These are phyloP conservation scores for Diceros bicornis DNA, from an alignment of 2,797 vertebrate species.

Conservation along the genomic window DNA sequence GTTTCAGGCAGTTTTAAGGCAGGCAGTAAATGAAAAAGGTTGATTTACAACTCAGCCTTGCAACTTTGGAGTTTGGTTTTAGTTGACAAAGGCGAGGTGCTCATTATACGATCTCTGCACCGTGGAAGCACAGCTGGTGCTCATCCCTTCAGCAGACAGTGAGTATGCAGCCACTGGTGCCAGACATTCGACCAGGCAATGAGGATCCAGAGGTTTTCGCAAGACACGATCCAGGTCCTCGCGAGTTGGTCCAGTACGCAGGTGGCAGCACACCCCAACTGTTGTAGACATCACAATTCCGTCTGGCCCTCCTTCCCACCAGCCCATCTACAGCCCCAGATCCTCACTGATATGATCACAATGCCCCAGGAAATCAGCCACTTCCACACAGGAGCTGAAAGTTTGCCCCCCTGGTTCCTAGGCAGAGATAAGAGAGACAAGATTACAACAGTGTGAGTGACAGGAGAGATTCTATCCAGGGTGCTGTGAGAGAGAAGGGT, in stretches of 20 bases:
- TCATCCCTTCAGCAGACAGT: neutral
- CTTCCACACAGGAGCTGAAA: neutral
- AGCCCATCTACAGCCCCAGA: neutral
- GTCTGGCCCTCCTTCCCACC: no score
- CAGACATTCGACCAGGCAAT: fast-evolving
- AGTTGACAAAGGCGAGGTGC: neutral
- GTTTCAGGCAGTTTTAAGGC: neutral
- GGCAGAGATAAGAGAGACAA: neutral
- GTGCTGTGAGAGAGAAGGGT: neutral
- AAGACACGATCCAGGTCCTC: neutral
- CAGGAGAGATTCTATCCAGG: neutral
- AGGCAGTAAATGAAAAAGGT: neutral
- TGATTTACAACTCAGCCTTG: neutral
- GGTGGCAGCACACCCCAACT: fast-evolving
- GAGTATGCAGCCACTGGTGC: neutral
- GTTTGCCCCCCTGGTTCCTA: neutral
- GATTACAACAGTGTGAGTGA: neutral
- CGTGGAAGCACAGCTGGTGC: fast-evolving
- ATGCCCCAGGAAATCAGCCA: neutral
- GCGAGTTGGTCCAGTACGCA: neutral
- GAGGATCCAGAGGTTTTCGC: neutral
- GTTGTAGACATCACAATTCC: fast-evolving
- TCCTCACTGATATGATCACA: neutral
- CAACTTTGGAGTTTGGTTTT: neutral
- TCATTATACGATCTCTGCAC: fast-evolving